phyloP scores from a whole-genome alignment of 2,113 vertebrate species.

The Cyphomyrus discorhynchus region DNA sequence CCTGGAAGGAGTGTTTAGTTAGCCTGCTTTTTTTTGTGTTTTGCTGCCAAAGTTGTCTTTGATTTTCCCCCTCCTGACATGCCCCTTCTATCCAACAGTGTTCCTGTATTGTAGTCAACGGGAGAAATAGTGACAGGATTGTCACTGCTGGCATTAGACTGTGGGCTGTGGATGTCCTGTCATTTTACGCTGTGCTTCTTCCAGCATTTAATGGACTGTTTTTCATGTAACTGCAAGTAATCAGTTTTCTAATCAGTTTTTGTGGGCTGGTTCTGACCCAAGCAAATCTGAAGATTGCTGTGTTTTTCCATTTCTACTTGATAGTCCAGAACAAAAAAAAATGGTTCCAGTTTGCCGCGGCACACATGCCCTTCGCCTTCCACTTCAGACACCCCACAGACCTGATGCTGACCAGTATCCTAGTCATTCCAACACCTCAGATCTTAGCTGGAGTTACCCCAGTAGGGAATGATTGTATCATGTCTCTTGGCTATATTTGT shows the following conservation, averaged over 20 bases:
- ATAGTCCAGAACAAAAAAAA: neutral
- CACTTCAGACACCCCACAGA: neutral
- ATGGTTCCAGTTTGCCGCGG: neutral
- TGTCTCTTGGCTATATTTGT: conserved; percentile 18
- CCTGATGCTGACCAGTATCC: neutral
- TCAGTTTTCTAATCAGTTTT: neutral
- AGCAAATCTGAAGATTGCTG: neutral
- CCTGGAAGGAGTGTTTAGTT: neutral
- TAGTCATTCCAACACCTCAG: neutral
- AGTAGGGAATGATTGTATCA: neutral
- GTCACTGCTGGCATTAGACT: neutral
- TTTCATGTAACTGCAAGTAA: neutral
- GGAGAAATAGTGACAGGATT: conserved; percentile 14
- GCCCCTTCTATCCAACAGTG: neutral
- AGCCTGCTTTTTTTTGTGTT: neutral
- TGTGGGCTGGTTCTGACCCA: neutral
- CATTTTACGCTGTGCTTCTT: neutral
- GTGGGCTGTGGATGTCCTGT: neutral
- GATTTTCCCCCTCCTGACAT: neutral
- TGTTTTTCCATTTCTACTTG: neutral
- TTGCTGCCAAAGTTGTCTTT: neutral
- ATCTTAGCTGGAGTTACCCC: neutral
- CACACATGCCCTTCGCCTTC: neutral
- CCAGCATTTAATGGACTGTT: neutral
- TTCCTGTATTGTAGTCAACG: neutral